Evolutionary conservation across 2,888 invertebrate genomes (phyloP), one percentile per base, ranked within the genome.

Genomic region (Caenorhabditis sp.): DNA sequence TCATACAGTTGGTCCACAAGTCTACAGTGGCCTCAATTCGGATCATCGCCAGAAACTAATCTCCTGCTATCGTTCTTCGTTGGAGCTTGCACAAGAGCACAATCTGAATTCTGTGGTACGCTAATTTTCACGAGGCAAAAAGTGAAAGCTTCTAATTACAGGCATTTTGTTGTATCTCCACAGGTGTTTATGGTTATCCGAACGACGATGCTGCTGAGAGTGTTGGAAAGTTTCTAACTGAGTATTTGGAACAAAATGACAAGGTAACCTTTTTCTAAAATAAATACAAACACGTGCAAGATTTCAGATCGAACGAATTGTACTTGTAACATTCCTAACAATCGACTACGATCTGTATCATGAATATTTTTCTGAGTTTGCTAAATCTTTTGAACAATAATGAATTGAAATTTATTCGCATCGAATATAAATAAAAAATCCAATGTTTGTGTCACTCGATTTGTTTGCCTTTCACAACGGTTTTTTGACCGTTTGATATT

Each of bases 131-230:
- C 1, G 59, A 12, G 19, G 14, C 17, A 31, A 19, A 21, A 4
- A 6, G 5, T 31, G 31, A 31, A 31, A 31, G 10, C 31, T 17
- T 17, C 5, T 5, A 36, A 43, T 86, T 87, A 37, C 81, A 91
- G 90, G 91, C 94, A 0, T 94, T 95, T 87, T 94, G 94, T 0
- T 95, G 95, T 87, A 93, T 95, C 85, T 93, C 94, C 0, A 95
- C 95, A 4, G 95, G 95, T n/a, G 91, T 95, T 74, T 95, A 93
- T 88, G 93, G 93, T 0, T 95, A 94, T 88, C 94, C 94, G 0
- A 92, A 92, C 87, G 91, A 91, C 70, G 89, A 92, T 43, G 95
- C 95, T 0, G 93, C 93, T 1, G 57, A 55, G 37, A 57, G 63
- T 12, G 81, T 78, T 19, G 58, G 67, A 6, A 66, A 72, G 5